Conservation (phyloP, 2,888 invertebrate genomes). For the Cepaea hortensis region DNA sequence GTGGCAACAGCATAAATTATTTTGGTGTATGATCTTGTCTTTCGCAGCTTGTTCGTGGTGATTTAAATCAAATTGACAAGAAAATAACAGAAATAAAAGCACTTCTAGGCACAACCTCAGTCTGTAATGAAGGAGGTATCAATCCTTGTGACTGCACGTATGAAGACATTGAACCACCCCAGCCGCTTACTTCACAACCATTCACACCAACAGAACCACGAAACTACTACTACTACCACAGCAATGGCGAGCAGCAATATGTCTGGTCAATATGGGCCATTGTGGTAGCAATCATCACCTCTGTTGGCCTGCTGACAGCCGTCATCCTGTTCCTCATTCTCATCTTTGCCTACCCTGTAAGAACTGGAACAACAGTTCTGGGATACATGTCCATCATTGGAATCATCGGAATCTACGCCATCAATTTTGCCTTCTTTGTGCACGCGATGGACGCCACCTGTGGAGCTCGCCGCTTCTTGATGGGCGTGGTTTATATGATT, state of each 20-base stretch:
- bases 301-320: conserved; percentile 74
- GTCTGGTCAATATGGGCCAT: conserved; percentile 73
- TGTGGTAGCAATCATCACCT: conserved; percentile 68
- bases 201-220: conserved; percentile 56
- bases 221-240: conserved; percentile 65
- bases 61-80: neutral
- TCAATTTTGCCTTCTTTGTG: conserved; percentile 77
- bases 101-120: conserved; percentile 13
- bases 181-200: conserved; percentile 31
- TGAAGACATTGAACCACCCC: neutral
- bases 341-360: conserved; percentile 72
- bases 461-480: conserved; percentile 75
- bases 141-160: conserved; percentile 64
- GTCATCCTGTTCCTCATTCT: conserved; percentile 75
- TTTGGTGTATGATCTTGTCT: neutral
- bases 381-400: conserved; percentile 77
- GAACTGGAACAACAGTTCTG: conserved; percentile 74
- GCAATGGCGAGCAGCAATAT: conserved; percentile 57
- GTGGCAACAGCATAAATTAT: no score
- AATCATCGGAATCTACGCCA: conserved; percentile 75
- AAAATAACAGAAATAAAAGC: neutral
- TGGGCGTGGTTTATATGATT: conserved; percentile 77
- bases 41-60: neutral
- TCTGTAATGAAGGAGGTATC: conserved; percentile 28
- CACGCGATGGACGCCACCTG: conserved; percentile 75